Evolutionary conservation across 2,797 vertebrate genomes (phyloP), one percentile per base, ranked within the genome.

Genomic region (Paramormyrops hopkinsi): DNA sequence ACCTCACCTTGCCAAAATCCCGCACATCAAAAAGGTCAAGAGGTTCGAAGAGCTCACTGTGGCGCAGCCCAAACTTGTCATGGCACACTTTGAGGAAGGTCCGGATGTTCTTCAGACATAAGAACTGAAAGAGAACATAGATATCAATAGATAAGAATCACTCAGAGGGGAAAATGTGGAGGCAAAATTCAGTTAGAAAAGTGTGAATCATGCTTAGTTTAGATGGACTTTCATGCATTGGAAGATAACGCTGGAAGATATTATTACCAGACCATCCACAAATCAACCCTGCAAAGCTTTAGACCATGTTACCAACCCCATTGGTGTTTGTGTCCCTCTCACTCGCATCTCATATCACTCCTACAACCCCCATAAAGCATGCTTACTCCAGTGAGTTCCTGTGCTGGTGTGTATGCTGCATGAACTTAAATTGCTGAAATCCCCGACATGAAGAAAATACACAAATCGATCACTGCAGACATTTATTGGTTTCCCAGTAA

Each of bases 21-120:
- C 98, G 96, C 29, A 99, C 98, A 0, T 99, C 98, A 0, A 99
- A 99, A 88, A 99, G 97, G 95, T 99, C 98, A 0, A 99, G 99
- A 0, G 98, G 98, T 93, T 99, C 98, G 0, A 99, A 99, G 7
- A 99, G 97, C 89, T 99, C 98, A 0, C 97, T 98, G 96, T 97
- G 99, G 56, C 98, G 95, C 25, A 99, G 93, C n/a, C 97, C 97
- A 0, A 99, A 99, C 91, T 97, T 99, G 92, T 99, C 98, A 0
- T 99, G 98, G 90, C 98, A 99, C 89, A 99, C 98, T 92, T 98
- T 99, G 0, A 99, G 96, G 93, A 99, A 99, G 0, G 97, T 99
- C 53, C 98, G 95, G 91, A 99, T 99, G 93, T 99, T 99, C 96
- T 99, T 99, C 96, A 99, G 65, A 83, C 98, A 99, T 90, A 99